phyloP scores from a whole-genome alignment of 30 jellyfish, hydroid and myxozoan species.

The Catostylus mosaicus region DNA sequence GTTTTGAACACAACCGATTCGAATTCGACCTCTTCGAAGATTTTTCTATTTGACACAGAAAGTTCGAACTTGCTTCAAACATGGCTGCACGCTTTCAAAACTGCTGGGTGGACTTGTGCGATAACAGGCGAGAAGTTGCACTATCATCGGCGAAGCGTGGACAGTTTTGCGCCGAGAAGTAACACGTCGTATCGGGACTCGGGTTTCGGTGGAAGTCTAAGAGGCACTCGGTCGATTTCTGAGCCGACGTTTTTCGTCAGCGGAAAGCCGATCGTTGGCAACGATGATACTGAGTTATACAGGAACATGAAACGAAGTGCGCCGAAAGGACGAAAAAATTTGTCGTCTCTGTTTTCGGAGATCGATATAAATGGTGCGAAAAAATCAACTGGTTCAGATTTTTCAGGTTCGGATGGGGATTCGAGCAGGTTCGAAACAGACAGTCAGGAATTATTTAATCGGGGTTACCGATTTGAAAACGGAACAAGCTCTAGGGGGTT shows the following conservation, averaged over 20 bases:
- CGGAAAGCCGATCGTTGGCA: neutral
- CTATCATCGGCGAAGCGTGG: conserved; percentile 29
- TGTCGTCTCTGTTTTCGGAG: conserved; percentile 3
- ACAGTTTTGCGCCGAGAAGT: neutral
- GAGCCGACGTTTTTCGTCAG: conserved; percentile 37
- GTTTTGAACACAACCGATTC: conserved; percentile 32
- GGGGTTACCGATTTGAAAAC: neutral
- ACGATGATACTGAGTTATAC: neutral
- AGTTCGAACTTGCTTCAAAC: conserved; percentile 20
- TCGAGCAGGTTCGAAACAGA: neutral
- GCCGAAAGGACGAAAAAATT: neutral
- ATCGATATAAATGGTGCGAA: neutral
- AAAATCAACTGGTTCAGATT: too few relatives aligned
- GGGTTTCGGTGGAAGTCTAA: conserved; percentile 37
- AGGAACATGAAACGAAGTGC: neutral
- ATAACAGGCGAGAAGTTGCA: conserved; percentile 35
- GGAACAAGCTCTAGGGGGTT: neutral
- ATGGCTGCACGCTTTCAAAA: conserved; percentile 58
- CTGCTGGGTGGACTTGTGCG: conserved; percentile 65
- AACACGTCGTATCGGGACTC: conserved; percentile 5
- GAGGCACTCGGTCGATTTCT: conserved; percentile 17
- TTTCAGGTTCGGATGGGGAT: too few relatives aligned
- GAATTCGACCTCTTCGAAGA: conserved; percentile 19
- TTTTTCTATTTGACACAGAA: conserved; percentile 54
- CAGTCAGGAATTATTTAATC: neutral